phyloP scores from a whole-genome alignment of 2,888 invertebrate species.

The Unio pictorum region DNA sequence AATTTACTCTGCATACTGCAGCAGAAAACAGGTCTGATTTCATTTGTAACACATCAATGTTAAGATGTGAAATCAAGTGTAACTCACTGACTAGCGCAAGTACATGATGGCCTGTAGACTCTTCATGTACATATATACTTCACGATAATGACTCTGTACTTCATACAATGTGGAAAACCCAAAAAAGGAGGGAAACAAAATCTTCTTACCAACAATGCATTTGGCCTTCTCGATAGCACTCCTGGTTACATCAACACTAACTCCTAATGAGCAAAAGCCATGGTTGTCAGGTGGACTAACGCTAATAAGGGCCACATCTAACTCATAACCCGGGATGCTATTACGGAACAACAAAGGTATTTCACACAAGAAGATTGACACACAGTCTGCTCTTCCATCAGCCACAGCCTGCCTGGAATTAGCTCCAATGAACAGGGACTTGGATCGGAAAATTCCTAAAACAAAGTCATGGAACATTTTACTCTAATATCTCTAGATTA shows the following conservation, averaged over 20 bases:
- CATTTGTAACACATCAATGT: too few relatives aligned
- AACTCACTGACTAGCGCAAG: too few relatives aligned
- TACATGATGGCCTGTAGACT: too few relatives aligned
- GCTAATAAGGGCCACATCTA: constrained; percentile 79
- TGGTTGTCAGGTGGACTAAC: constrained; percentile 85
- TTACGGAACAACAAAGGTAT: constrained; percentile 89
- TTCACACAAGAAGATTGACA: constrained; percentile 94
- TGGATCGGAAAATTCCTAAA: constrained; percentile 81
- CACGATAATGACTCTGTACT: too few relatives aligned
- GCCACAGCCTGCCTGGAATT: constrained; percentile 86
- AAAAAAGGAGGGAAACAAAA: too few relatives aligned
- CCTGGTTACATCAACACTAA: constrained; percentile 92
- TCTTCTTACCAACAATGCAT: constrained; percentile 83
- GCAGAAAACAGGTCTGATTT: too few relatives aligned
- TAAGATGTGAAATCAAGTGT: too few relatives aligned
- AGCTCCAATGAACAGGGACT: constrained; percentile 94
- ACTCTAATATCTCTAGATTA: too few relatives aligned
- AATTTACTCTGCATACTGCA: too few relatives aligned
- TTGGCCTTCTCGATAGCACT: constrained; percentile 89
- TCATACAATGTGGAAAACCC: too few relatives aligned
- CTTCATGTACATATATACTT: too few relatives aligned
- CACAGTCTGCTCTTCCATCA: constrained; percentile 88
- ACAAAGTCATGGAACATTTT: constrained; percentile 1
- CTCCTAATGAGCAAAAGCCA: constrained; percentile 93
- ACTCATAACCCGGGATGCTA: constrained; percentile 77